These are phyloP conservation scores for Heliconius eleuchia DNA, from an alignment of 1,140 invertebrate genomes.

Conservation along the genomic window DNA sequence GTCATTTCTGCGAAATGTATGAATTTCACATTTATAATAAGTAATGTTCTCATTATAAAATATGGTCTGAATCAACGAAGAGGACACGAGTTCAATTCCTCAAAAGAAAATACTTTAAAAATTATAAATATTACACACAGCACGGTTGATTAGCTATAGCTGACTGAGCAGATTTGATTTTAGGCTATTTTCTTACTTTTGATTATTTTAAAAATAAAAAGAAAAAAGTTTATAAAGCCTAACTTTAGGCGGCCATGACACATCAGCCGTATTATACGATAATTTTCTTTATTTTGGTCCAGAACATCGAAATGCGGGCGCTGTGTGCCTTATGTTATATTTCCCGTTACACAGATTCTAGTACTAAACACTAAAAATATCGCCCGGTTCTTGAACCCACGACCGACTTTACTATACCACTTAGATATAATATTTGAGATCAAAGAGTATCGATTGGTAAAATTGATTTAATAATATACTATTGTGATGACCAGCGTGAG, in stretches of 20 bases:
- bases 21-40: neutral
- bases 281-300: conserved; percentile 10
- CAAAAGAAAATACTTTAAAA: neutral
- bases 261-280: neutral
- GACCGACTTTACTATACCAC: conserved; percentile 39
- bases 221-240: too few relatives aligned
- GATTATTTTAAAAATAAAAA: too few relatives aligned
- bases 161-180: too few relatives aligned
- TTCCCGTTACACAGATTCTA: conserved; percentile 53
- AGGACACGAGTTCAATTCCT: neutral
- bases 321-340: conserved; percentile 44
- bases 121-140: neutral
- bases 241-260: too few relatives aligned
- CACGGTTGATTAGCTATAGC: too few relatives aligned
- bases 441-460: conserved; percentile 7
- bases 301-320: neutral
- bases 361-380: conserved; percentile 51
- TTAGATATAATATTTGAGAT: neutral
- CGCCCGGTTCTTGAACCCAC: conserved; percentile 57
- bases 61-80: neutral
- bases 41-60: neutral
- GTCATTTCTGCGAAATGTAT: conserved; percentile 1
- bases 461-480: neutral
- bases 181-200: too few relatives aligned
- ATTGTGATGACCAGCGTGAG: conserved; percentile 4